Evolutionary conservation across 1,140 invertebrate genomes (phyloP), one percentile per base, ranked within the genome.

Genomic region (Idris sp.): DNA sequence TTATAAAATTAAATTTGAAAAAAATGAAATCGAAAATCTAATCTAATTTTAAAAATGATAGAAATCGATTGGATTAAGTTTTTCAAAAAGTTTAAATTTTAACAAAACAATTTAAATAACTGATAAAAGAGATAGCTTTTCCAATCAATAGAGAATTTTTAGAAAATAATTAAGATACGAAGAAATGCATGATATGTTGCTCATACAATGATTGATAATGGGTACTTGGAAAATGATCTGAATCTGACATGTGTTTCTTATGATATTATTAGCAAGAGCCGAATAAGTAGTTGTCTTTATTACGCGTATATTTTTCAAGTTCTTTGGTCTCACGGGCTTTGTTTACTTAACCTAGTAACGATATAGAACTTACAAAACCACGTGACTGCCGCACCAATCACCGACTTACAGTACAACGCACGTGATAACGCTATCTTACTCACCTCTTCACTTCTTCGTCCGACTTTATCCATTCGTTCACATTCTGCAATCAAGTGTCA

Each of bases 271-370:
- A 69, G 44, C 35, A 40, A 53, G 25, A 46, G 48, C 48, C 67
- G 56, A 72, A 62, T 72, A 72, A 51, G 31, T 41, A 43, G 4
- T 58, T 28, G 44, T 33, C 36, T 51, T 74, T 67, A 67, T 54
- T 67, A 25, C 61, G 46, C 35, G 44, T 13, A 7, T 61, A 35
- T 67, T 65, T 65, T 59, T 74, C 22, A 54, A 33, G 26, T 53
- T 51, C 48, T n/a, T 36, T 30, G 10, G 10, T 33, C 54, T 59
- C 30, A 41, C 14, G 48, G 15, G 30, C 62, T 62, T 61, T 74
- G 56, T 74, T 74, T 68, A 68, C 62, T 41, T 67, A 74, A 64
- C 62, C 72, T 74, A 68, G 28, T 56, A 74, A 67, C 56, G 62
- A 49, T 54, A 43, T 56, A 41, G 38, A 58, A 48, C 33, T 40